Evolutionary conservation across 1,140 invertebrate species (phyloP).

Genomic region (Elysia chlorotica): DNA sequence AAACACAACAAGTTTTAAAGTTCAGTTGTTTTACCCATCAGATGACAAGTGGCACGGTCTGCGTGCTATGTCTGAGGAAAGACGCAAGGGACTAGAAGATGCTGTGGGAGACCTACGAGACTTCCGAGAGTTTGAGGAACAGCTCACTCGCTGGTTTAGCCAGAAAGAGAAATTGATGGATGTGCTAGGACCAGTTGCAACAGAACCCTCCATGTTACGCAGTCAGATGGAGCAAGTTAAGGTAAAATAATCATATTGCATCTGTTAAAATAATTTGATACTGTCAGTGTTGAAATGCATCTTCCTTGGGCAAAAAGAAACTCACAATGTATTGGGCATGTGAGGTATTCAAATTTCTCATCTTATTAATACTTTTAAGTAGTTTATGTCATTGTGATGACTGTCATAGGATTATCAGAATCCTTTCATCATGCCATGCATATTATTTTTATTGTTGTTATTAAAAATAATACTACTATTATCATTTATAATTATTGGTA

Average conservation of each 20-base stretch:
- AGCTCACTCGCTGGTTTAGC: constrained; percentile 82
- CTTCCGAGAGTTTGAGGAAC: constrained; percentile 88
- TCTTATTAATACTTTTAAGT: no score
- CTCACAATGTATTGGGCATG: no score
- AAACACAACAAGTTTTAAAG: no score
- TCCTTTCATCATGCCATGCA: no score
- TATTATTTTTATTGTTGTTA: background rate
- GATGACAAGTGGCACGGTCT: constrained; percentile 84
- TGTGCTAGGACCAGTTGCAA: constrained; percentile 91
- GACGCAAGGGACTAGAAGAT: constrained; percentile 83
- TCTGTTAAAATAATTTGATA: no score
- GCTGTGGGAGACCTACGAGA: constrained; percentile 72
- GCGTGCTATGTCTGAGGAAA: constrained; percentile 82
- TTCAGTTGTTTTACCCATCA: constrained; percentile 22
- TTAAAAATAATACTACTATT: background rate
- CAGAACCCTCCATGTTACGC: constrained; percentile 91
- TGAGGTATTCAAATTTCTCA: no score
- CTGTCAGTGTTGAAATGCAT: no score
- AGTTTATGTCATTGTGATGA: no score
- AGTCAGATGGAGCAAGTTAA: constrained; percentile 91
- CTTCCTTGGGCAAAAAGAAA: no score
- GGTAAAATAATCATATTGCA: no score
- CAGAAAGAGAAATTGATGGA: constrained; percentile 95
- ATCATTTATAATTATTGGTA: background rate
- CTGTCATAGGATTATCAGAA: no score